Evolutionary conservation across 2,797 vertebrate genomes (phyloP).

Genomic region (Enteromius argenteus): DNA sequence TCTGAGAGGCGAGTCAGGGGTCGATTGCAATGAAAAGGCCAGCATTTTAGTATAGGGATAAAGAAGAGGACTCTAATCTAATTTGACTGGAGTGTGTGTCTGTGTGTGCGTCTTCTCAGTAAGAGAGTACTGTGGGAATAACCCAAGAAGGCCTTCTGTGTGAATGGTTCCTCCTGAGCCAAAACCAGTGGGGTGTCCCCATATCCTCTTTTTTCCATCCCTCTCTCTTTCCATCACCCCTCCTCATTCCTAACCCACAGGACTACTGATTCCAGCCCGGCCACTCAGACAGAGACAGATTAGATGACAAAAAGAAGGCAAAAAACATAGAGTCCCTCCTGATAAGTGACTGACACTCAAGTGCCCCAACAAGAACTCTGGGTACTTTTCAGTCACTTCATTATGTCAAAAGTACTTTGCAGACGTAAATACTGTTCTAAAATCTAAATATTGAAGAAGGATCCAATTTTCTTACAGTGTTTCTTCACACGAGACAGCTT

Average conservation of each 20-base stretch:
- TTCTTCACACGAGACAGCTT: not conserved
- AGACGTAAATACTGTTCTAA: constrained; percentile 24
- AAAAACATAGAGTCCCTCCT: constrained; percentile 83
- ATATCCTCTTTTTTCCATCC: constrained; percentile 61
- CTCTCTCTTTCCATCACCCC: constrained; percentile 54
- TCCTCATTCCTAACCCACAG: constrained; percentile 37
- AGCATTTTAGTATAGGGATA: constrained; percentile 84
- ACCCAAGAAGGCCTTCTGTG: constrained; percentile 84
- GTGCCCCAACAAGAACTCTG: constrained; percentile 88
- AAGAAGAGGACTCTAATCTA: constrained; percentile 96
- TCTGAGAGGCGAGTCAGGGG: constrained; percentile 71
- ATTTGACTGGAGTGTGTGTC: constrained; percentile 90
- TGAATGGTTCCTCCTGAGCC: constrained; percentile 94
- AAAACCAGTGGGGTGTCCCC: constrained; percentile 97
- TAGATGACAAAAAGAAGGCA: constrained; percentile 71
- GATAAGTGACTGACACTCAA: constrained; percentile 93
- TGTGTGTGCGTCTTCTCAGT: constrained; percentile 84
- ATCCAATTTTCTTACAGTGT: not conserved
- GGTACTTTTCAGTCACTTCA: constrained; percentile 89
- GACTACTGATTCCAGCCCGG: constrained; percentile 87
- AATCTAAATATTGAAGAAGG: constrained; percentile 7
- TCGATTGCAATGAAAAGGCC: constrained; percentile 94
- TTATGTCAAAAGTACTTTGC: constrained; percentile 63
- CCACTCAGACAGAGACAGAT: constrained; percentile 99
- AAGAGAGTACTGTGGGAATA: constrained; percentile 96